Evolutionary conservation across 2,888 invertebrate species (phyloP).

Genomic region (Meiosimyza platycephala): DNA sequence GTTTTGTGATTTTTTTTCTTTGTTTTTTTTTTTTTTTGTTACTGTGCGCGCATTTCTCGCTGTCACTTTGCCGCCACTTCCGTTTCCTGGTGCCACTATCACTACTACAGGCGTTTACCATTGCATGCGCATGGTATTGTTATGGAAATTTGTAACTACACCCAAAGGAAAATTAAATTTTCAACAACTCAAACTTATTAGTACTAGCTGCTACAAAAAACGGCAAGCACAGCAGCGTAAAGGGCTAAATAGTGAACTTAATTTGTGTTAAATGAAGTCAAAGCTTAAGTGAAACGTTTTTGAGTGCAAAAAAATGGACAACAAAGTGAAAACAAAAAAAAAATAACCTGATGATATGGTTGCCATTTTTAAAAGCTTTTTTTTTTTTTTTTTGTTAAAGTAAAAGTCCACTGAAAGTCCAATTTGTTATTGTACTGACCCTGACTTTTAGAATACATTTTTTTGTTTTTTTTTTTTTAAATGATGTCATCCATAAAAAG

Average conservation of each 20-base stretch:
- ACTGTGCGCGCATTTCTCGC: no score
- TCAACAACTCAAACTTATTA: not conserved
- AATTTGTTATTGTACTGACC: not conserved
- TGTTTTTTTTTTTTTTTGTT: no score
- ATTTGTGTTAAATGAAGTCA: constrained; percentile 17
- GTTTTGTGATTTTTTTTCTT: no score
- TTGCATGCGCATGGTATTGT: not conserved
- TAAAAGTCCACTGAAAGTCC: not conserved
- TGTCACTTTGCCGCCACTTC: no score
- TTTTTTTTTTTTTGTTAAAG: not conserved
- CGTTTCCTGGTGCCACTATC: no score
- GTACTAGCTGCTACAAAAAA: not conserved
- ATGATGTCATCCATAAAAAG: no score
- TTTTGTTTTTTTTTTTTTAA: not conserved
- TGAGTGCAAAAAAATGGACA: not conserved
- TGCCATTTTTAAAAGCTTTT: not conserved
- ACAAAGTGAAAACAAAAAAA: not conserved
- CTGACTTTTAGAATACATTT: not conserved
- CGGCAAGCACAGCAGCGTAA: constrained; percentile 4
- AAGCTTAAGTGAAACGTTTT: constrained; percentile 11
- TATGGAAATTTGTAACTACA: constrained; percentile 21
- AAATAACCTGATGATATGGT: no score
- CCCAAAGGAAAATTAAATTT: constrained; percentile 20
- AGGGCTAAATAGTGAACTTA: constrained; percentile 13
- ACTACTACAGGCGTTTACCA: no score